phyloP scores from a whole-genome alignment of 2,888 invertebrate species.

The Pollenia griseotomentosa region DNA sequence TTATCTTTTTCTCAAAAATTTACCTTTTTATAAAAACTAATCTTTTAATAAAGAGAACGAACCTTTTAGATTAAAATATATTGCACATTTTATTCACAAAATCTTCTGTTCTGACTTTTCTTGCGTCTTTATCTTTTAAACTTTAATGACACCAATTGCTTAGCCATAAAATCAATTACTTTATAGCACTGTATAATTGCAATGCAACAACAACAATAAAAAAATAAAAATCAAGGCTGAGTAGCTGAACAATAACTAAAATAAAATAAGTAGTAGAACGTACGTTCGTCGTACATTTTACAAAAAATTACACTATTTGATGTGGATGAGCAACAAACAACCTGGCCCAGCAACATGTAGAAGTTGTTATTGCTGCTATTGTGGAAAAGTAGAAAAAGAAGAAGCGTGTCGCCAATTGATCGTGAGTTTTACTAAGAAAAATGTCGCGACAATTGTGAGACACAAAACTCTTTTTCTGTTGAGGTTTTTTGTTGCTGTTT shows the following conservation, averaged over 20 bases:
- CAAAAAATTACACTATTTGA: slow-evolving; percentile 51
- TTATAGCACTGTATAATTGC: slow-evolving; percentile 22
- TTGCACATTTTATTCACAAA: too few species aligned
- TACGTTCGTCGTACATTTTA: slow-evolving; percentile 27
- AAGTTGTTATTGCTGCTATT: slow-evolving; percentile 32
- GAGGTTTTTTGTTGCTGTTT: slow-evolving; percentile 37
- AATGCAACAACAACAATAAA: slow-evolving; percentile 34
- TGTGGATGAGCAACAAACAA: slow-evolving; percentile 55
- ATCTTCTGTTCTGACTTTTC: neutral
- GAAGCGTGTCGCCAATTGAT: slow-evolving; percentile 84
- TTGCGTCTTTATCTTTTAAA: neutral
- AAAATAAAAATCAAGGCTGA: slow-evolving; percentile 51
- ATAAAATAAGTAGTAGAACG: slow-evolving; percentile 21
- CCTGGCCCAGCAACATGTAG: slow-evolving; percentile 38
- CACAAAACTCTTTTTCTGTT: slow-evolving; percentile 68
- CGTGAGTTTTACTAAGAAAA: slow-evolving; percentile 84
- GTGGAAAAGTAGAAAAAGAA: slow-evolving; percentile 71
- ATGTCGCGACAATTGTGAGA: slow-evolving; percentile 81
- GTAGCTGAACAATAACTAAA: slow-evolving; percentile 19
- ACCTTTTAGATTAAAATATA: neutral
- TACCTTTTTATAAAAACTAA: neutral
- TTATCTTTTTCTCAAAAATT: too few species aligned
- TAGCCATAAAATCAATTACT: slow-evolving; percentile 9
- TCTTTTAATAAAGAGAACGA: too few species aligned
- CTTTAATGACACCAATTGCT: neutral